A percentile compares a stretch with the other conserved stretches of the same genome.
Evolutionary conservation across 1,140 invertebrate genomes (phyloP).

Genomic region (Drosophila aff.): DNA sequence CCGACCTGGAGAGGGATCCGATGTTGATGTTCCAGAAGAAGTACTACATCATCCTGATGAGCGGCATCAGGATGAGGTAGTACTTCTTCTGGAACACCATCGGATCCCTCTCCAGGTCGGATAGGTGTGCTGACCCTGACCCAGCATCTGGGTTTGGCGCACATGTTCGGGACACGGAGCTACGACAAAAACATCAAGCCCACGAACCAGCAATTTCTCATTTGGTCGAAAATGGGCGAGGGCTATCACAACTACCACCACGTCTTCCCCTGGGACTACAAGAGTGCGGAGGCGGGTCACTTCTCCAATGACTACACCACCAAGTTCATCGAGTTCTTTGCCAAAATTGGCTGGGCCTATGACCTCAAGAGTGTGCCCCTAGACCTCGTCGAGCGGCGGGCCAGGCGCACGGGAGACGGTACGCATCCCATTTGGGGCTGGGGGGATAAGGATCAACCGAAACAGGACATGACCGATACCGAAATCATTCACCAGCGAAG

Average conservation of each 20-base stretch:
- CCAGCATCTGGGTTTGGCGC: too few relatives aligned
- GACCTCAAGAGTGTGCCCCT: constrained; percentile 93
- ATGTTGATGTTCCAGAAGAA: constrained; percentile 95
- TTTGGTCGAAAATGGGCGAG: constrained; percentile 91
- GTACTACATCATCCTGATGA: constrained; percentile 93
- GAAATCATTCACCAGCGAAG: not conserved
- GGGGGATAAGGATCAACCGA: constrained; percentile 91
- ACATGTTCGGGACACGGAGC: constrained; percentile 95
- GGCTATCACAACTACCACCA: constrained; percentile 99
- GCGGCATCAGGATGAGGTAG: too few relatives aligned
- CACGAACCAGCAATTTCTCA: constrained; percentile 87
- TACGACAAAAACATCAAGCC: constrained; percentile 95
- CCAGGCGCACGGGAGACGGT: constrained; percentile 91
- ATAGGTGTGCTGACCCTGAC: too few relatives aligned
- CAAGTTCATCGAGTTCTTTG: constrained; percentile 93
- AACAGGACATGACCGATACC: constrained; percentile 89
- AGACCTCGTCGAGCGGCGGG: constrained; percentile 89
- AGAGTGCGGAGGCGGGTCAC: constrained; percentile 92
- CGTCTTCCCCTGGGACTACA: constrained; percentile 97
- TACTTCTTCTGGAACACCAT: constrained; percentile 75
- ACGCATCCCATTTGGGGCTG: constrained; percentile 91
- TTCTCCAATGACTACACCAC: constrained; percentile 93
- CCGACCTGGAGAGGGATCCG: constrained; percentile 93
- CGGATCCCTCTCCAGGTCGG: too few relatives aligned
- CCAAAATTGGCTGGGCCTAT: constrained; percentile 94